A percentile compares a stretch with the other conserved stretches of the same genome.
Conservation (phyloP, 30 jellyfish, hydroid and myxozoan genomes). For the Aurelia coerulea region DNA sequence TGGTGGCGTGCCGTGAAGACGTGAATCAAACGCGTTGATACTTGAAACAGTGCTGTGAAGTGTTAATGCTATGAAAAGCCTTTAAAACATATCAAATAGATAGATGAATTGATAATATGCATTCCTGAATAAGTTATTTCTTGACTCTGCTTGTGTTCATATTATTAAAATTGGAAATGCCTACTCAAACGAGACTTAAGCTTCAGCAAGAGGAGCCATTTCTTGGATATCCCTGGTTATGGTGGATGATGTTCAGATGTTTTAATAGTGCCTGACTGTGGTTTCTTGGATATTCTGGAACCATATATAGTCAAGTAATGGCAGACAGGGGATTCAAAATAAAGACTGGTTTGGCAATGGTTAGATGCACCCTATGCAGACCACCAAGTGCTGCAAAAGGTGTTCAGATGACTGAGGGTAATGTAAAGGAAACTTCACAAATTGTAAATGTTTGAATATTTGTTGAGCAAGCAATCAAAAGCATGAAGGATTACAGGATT, state of each 20-base stretch:
- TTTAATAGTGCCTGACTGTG: constrained; percentile 4
- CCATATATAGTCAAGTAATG: constrained; percentile 59
- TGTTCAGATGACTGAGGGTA: constrained; percentile 32
- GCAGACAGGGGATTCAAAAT: constrained; percentile 66
- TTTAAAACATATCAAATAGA: too few species aligned
- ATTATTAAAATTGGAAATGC: too few species aligned
- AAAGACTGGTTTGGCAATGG: constrained; percentile 40
- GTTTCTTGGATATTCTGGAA: constrained; percentile 35
- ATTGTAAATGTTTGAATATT: constrained; percentile 56
- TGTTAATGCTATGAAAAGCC: too few species aligned
- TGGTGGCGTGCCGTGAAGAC: too few species aligned
- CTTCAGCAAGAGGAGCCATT: too few species aligned
- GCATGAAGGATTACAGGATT: constrained; percentile 29
- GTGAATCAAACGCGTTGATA: too few species aligned
- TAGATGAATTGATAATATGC: too few species aligned
- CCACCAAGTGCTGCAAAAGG: constrained; percentile 62
- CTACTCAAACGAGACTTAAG: too few species aligned
- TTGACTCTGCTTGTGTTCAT: too few species aligned
- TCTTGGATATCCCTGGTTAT: constrained; percentile 26
- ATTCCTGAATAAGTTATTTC: too few species aligned
- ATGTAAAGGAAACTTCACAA: constrained; percentile 32
- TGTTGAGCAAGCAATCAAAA: constrained; percentile 53
- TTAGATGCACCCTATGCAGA: constrained; percentile 30
- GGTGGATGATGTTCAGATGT: constrained; percentile 62
- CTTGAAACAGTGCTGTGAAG: too few species aligned